These are phyloP conservation scores for Drosophila conformis DNA, from an alignment of 2,888 invertebrate species.

Conservation along the genomic window DNA sequence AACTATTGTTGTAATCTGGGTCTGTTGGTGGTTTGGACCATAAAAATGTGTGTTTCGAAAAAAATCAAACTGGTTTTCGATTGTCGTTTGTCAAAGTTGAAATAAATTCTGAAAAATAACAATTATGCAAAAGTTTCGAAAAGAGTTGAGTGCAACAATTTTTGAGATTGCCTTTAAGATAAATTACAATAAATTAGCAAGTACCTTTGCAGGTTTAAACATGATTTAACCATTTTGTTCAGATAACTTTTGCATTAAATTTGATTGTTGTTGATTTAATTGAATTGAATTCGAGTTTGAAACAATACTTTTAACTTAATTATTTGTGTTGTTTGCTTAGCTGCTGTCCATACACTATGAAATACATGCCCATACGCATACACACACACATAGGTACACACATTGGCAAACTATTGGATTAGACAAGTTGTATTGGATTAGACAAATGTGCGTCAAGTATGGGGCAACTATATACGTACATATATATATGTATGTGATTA, in stretches of 20 bases:
- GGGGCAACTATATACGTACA: background rate
- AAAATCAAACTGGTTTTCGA: too few relatives aligned
- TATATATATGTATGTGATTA: background rate
- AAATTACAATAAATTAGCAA: background rate
- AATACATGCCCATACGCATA: background rate
- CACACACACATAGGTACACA: background rate
- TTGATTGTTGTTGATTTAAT: background rate
- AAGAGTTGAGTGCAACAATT: background rate
- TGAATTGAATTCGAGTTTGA: background rate
- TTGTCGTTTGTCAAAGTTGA: background rate
- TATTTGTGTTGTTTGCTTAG: conserved; percentile 6
- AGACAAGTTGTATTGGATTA: background rate
- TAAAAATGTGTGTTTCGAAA: too few relatives aligned
- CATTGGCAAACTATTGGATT: background rate
- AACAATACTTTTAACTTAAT: background rate
- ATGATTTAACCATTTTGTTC: background rate
- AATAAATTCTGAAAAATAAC: background rate
- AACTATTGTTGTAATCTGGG: background rate
- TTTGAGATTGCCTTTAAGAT: background rate
- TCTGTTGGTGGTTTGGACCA: too few relatives aligned
- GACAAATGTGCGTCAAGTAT: background rate
- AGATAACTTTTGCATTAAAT: background rate
- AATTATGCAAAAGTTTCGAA: background rate
- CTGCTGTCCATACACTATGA: background rate
- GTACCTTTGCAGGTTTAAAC: background rate